Evolutionary conservation across 2,113 vertebrate species (phyloP).

Genomic region (Catharus minimus): DNA sequence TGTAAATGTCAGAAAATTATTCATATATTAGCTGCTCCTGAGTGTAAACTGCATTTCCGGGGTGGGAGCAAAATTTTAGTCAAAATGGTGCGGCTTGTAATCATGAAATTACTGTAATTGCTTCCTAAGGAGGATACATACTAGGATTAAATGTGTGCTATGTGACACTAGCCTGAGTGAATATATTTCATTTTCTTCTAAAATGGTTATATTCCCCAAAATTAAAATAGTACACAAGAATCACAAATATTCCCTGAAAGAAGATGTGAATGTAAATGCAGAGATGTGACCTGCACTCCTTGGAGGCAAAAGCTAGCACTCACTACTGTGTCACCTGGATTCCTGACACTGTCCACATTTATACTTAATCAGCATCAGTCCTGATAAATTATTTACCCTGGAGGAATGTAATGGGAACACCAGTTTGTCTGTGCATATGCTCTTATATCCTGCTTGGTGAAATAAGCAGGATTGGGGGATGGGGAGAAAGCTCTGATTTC

Average conservation of each 20-base stretch:
- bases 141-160: background rate
- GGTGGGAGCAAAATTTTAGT: too few relatives aligned
- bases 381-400: slow-evolving; percentile 64
- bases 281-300: slow-evolving; percentile 20
- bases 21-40: too few relatives aligned
- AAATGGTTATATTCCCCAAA: background rate
- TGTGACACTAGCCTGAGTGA: background rate
- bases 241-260: background rate
- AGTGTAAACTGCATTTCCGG: too few relatives aligned
- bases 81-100: too few relatives aligned
- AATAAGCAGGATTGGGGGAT: slow-evolving; percentile 19
- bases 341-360: slow-evolving; percentile 49
- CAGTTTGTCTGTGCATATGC: slow-evolving; percentile 37
- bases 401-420: slow-evolving; percentile 47
- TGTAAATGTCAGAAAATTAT: too few relatives aligned
- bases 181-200: background rate
- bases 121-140: background rate
- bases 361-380: slow-evolving; percentile 62
- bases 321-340: slow-evolving; percentile 26
- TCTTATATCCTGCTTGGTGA: slow-evolving; percentile 55
- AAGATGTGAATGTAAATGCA: background rate
- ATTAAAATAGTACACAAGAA: background rate
- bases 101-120: background rate
- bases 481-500: background rate
- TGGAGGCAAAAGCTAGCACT: slow-evolving; percentile 40